These are phyloP conservation scores for Saccostrea cuccullata DNA, from an alignment of 1,140 invertebrate species.

Conservation along the genomic window DNA sequence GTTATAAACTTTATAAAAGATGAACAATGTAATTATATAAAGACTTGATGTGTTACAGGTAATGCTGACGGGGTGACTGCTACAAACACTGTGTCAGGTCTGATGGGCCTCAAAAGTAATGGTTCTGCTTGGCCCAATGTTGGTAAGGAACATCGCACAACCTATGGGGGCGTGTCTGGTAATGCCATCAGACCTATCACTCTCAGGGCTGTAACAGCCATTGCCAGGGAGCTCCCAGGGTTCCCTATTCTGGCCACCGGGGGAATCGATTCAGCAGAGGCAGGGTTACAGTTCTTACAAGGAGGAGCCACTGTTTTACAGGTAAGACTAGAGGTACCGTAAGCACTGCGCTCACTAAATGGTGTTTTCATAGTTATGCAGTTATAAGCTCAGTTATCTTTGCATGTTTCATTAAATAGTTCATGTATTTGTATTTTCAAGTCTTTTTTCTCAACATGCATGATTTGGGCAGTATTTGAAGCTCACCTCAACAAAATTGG, in stretches of 20 bases:
- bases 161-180: constrained; percentile 97
- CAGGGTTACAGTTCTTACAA: constrained; percentile 94
- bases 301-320: constrained; percentile 94
- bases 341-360: no score
- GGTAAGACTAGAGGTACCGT: constrained; percentile 78
- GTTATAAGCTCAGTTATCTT: no score
- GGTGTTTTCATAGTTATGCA: no score
- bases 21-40: no score
- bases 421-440: no score
- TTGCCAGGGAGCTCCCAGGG: constrained; percentile 89
- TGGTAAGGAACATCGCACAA: constrained; percentile 89
- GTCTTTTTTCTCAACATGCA: no score
- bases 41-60: constrained; percentile 80
- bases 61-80: constrained; percentile 96
- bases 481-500: no score
- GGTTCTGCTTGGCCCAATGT: constrained; percentile 94
- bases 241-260: constrained; percentile 96
- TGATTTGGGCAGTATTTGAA: no score
- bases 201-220: constrained; percentile 91
- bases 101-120: constrained; percentile 92
- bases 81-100: constrained; percentile 95
- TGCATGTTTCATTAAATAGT: no score
- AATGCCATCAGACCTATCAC: constrained; percentile 97
- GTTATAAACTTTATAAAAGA: no score
- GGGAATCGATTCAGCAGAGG: constrained; percentile 97